Conservation (phyloP, 2,888 invertebrate genomes). For the Zootermopsis nevadensis region DNA sequence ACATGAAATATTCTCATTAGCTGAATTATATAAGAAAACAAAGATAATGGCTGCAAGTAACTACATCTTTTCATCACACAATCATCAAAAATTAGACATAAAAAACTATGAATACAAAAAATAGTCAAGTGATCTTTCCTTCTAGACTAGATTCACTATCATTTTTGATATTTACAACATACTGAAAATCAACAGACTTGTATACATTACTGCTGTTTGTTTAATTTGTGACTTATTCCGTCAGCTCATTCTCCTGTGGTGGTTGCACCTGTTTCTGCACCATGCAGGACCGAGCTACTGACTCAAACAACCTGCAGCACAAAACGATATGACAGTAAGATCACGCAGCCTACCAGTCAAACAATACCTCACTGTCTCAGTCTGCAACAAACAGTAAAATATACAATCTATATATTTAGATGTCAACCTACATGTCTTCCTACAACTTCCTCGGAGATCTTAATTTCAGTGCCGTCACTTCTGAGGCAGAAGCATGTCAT, state of each 20-base stretch:
- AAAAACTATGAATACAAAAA: constrained; percentile 46
- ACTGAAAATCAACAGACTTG: constrained; percentile 2
- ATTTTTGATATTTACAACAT: constrained; percentile 38
- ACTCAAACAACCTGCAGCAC: constrained; percentile 85
- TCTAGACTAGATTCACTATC: constrained; percentile 33
- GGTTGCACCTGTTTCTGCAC: constrained; percentile 80
- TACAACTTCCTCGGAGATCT: no score
- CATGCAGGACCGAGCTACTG: constrained; percentile 96
- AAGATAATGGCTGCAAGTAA: not conserved
- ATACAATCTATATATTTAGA: no score
- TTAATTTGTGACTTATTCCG: constrained; percentile 67
- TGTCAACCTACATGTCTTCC: no score
- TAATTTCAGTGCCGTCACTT: no score
- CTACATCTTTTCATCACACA: constrained; percentile 1
- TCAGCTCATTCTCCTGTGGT: constrained; percentile 73
- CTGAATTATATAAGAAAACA: not conserved
- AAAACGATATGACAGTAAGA: not conserved
- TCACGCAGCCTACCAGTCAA: not conserved
- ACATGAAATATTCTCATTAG: no score
- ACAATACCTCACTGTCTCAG: no score
- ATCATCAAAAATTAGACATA: constrained; percentile 42
- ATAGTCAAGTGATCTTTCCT: constrained; percentile 40
- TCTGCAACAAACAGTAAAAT: no score
- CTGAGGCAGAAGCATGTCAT: no score
- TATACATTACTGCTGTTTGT: not conserved